A percentile compares a stretch with the other conserved stretches of the same genome.
Evolutionary conservation across 1,140 invertebrate genomes (phyloP).

Genomic region (Drosophila seguyi): DNA sequence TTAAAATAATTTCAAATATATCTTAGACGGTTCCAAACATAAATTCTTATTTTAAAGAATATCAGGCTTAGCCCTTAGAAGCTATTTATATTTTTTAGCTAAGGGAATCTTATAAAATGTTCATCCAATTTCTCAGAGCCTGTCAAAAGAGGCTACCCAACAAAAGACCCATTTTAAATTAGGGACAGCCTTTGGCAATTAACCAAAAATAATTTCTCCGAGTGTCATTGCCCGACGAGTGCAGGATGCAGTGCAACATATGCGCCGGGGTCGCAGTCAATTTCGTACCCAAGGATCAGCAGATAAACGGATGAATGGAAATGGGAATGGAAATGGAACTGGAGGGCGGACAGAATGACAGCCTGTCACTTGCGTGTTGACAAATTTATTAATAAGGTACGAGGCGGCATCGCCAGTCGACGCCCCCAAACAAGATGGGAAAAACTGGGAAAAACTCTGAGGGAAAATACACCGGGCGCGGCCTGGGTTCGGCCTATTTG

Average conservation of each 20-base stretch:
- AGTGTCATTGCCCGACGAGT: conserved; percentile 27
- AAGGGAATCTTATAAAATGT: neutral
- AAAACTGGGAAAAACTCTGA: conserved; percentile 28
- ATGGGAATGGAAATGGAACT: conserved; percentile 5
- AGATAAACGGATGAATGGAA: conserved; percentile 67
- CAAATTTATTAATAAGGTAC: conserved; percentile 85
- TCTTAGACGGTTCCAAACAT: too few species aligned
- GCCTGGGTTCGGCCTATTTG: conserved; percentile 69
- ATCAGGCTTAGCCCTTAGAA: too few species aligned
- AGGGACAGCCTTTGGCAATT: conserved; percentile 39
- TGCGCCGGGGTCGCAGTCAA: conserved; percentile 64
- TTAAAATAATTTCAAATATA: neutral
- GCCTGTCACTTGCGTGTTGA: conserved; percentile 84
- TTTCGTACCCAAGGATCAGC: conserved; percentile 70
- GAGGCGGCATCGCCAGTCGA: conserved; percentile 62
- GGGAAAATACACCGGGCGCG: conserved; percentile 55
- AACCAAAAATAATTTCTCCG: conserved; percentile 64
- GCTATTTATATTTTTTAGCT: too few species aligned
- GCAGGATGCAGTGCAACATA: conserved; percentile 78
- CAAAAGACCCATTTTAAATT: conserved; percentile 43
- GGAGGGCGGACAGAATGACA: conserved; percentile 72
- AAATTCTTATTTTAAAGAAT: too few species aligned
- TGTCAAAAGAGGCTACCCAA: neutral
- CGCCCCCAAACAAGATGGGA: conserved; percentile 68
- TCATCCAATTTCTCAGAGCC: neutral